phyloP scores from a whole-genome alignment of 2,888 invertebrate species.

The Synanthedon andrenaeformis region DNA sequence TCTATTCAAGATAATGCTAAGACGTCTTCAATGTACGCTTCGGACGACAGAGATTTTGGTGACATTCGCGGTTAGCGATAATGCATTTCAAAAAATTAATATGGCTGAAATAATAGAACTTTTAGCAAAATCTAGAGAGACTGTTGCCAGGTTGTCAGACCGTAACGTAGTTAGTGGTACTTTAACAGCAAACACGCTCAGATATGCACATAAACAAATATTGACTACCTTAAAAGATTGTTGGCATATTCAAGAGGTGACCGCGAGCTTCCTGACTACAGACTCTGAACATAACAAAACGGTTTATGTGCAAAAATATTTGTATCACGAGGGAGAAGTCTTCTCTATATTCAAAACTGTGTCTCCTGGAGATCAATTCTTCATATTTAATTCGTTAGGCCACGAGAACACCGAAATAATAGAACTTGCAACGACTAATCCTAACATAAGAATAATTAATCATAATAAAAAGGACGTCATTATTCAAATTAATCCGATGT shows the following conservation, averaged over 20 bases:
- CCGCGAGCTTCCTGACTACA: slow-evolving; percentile 71
- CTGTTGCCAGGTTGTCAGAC: slow-evolving; percentile 91
- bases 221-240: slow-evolving; percentile 40
- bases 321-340: slow-evolving; percentile 51
- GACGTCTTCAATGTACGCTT: slow-evolving; percentile 84
- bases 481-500: slow-evolving; percentile 50
- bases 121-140: slow-evolving; percentile 74
- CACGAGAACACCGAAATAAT: slow-evolving; percentile 84
- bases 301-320: slow-evolving; percentile 60
- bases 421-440: slow-evolving; percentile 75
- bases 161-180: slow-evolving; percentile 98
- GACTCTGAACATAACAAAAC: slow-evolving; percentile 79
- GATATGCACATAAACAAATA: slow-evolving; percentile 82
- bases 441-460: slow-evolving; percentile 80
- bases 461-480: slow-evolving; percentile 69
- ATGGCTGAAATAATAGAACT: slow-evolving; percentile 59
- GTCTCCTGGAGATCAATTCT: slow-evolving; percentile 71
- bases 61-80: slow-evolving; percentile 80
- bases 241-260: slow-evolving; percentile 50
- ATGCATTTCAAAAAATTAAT: slow-evolving; percentile 62
- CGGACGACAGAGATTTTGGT: slow-evolving; percentile 87
- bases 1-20: slow-evolving; percentile 82
- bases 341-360: slow-evolving; percentile 56
- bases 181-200: slow-evolving; percentile 84
- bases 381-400: slow-evolving; percentile 87